Base-by-base conservation (phyloP, 1,140 invertebrate genomes). In the Heliconius hermathena region DNA sequence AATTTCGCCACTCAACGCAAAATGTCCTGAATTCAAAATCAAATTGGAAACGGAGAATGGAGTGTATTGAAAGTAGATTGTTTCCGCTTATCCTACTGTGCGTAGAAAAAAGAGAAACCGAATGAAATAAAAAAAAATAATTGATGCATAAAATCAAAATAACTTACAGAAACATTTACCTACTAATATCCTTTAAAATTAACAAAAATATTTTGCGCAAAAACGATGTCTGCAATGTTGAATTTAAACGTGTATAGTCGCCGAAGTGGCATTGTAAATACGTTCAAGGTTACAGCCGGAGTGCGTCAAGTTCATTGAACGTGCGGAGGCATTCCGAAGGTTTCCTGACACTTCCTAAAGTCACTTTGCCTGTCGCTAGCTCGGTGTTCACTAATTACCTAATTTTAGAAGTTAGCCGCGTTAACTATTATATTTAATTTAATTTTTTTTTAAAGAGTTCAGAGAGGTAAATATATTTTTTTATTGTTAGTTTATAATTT, bases 311-410 rank as follows among this genome's bases (percentile, higher is more conserved):
- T 82, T 82, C 79, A 74, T 78, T 57, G 80, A 71, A 79, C 82
- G 79, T 78, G 74, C 76, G 60, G 89, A 88, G 77, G 81, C 87
- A 91, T 91, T 91, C 90, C 89, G 84, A 87, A 83, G 89, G 89
- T 86, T 89, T 90, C 88, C 88, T 88, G 85, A 83, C 89, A 89
- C 89, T 90, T 90, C 90, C 86, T 91, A 93, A 72, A 72, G 71
- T 66, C 60, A 41, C 71, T 20, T 36, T 72, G 20, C 36, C 38
- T 72, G 71, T 41, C 36, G 36, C 36, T 72, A 72, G 11, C 60
- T 66, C 33, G 13, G 70, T 71, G 20, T 3, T 33, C 8, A 72
- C 71, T 72, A 72, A 41, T 72, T 41, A 57, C 54, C 54, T 22
- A 22, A 22, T n/a, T 57, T 57, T 22, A 54, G 52, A 54, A 54